Evolutionary conservation across 2,113 vertebrate genomes (phyloP).

Genomic region (Ptyas mucosa): DNA sequence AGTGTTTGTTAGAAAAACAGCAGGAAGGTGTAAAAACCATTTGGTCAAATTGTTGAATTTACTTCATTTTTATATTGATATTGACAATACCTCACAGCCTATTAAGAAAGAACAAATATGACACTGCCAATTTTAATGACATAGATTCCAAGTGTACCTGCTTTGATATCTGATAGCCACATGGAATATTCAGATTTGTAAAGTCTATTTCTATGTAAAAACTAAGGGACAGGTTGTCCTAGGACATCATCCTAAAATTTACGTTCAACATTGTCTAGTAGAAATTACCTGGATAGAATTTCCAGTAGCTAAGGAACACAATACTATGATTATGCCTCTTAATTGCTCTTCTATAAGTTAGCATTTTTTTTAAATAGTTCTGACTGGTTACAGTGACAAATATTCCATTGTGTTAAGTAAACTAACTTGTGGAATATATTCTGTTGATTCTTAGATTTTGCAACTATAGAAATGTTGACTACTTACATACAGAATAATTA

Average conservation of each 20-base stretch:
- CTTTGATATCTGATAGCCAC: neutral
- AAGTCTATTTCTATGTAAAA: neutral
- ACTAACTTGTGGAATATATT: neutral
- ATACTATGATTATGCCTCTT: neutral
- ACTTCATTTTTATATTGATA: neutral
- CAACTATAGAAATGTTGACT: neutral
- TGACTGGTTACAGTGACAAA: neutral
- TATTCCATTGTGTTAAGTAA: neutral
- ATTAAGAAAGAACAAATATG: neutral
- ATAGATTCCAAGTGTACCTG: neutral
- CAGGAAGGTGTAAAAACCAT: neutral
- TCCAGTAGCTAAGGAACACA: neutral
- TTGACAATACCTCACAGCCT: neutral
- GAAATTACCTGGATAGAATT: neutral
- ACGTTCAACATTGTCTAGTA: neutral
- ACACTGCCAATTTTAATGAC: neutral
- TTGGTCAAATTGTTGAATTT: neutral
- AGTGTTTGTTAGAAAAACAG: neutral
- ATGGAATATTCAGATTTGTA: neutral
- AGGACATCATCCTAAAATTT: neutral
- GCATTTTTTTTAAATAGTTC: neutral
- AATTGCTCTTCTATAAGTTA: neutral
- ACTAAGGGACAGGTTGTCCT: neutral
- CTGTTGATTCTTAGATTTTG: neutral
- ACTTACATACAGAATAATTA: neutral